Evolutionary conservation across 2,888 invertebrate species (phyloP).

Genomic region (Eurytoma adleriae): DNA sequence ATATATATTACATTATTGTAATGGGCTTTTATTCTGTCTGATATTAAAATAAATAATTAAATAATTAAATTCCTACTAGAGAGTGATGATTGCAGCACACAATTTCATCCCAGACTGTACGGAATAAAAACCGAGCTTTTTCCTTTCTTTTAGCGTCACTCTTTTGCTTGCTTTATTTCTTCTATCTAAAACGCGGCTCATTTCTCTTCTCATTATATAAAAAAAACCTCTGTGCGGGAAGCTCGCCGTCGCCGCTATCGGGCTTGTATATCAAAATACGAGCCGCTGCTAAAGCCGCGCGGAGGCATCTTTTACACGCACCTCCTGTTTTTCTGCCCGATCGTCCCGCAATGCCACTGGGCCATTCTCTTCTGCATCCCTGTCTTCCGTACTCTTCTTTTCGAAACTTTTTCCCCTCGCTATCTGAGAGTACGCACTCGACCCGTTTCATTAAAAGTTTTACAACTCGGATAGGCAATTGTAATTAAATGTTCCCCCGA

Average conservation of each 20-base stretch:
- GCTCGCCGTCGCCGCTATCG: conserved; percentile 34
- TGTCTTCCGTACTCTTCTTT: not conserved
- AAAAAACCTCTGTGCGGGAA: conserved; percentile 26
- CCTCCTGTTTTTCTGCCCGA: not conserved
- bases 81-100: no score
- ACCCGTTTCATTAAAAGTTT: not conserved
- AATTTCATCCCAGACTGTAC: no score
- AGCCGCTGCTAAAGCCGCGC: conserved; percentile 10
- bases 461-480: conserved; percentile 25
- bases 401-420: not conserved
- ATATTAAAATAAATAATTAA: no score
- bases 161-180: not conserved
- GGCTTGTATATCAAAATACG: conserved; percentile 52
- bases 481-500: conserved; percentile 27
- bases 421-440: not conserved
- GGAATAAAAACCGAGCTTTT: no score
- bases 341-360: not conserved
- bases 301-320: conserved; percentile 34
- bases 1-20: no score
- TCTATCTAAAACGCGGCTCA: conserved; percentile 6
- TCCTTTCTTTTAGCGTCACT: not conserved
- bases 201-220: conserved; percentile 32
- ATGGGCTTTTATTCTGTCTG: no score
- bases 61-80: no score
- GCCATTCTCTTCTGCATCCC: conserved; percentile 1